phyloP scores from a whole-genome alignment of 1,140 invertebrate species.

The Euwallacea fornicatus region DNA sequence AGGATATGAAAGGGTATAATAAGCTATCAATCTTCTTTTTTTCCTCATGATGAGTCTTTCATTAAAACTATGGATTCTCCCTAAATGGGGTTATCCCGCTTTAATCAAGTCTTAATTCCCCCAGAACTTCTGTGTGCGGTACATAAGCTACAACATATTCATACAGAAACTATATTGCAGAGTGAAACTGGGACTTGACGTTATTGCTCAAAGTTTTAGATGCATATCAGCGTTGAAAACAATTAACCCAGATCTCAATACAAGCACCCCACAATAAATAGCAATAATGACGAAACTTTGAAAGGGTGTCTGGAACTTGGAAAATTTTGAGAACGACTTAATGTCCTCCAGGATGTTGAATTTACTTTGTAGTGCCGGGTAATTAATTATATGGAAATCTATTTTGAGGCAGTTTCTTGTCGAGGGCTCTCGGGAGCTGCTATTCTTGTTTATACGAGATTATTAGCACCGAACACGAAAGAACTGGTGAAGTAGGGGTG shows the following conservation, averaged over 20 bases:
- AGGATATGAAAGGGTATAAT: conserved; percentile 3
- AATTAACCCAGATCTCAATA: conserved; percentile 28
- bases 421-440: background rate
- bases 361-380: conserved; percentile 14
- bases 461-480: no score
- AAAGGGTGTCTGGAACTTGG: conserved; percentile 20
- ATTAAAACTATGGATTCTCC: background rate
- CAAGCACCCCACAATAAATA: conserved; percentile 23
- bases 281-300: conserved; percentile 30
- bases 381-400: conserved; percentile 23
- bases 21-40: conserved; percentile 16
- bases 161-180: conserved; percentile 7
- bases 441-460: no score
- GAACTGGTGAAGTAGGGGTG: no score
- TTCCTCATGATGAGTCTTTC: background rate
- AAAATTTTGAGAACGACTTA: conserved; percentile 22
- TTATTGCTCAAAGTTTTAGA: conserved; percentile 25
- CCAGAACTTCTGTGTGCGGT: background rate
- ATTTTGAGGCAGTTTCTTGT: conserved; percentile 10
- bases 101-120: background rate
- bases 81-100: background rate
- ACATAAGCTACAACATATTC: background rate
- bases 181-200: conserved; percentile 6
- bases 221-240: conserved; percentile 24
- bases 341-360: conserved; percentile 1